Base-by-base conservation (phyloP, 2,113 vertebrate genomes). In the Chaenogobius annularis region DNA sequence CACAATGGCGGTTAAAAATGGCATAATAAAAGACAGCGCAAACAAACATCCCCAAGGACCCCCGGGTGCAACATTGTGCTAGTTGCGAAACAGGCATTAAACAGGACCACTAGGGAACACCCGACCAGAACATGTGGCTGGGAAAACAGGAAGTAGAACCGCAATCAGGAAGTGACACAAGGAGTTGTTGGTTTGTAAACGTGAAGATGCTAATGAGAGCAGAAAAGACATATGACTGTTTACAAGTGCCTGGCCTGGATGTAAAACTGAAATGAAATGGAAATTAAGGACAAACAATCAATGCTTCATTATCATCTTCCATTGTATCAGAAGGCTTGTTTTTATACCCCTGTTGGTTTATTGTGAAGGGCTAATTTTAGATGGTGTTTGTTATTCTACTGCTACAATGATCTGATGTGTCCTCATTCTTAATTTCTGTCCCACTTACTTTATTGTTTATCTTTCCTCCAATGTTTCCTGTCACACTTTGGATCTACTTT, bases 341-440 rank as follows among this genome's bases (percentile, higher is more conserved):
- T 91, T 91, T 82, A 87, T 91, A 89, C 86, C 88, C 80, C 81
- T 82, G 85, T 88, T 86, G 88, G 87, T 91, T 92, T 91, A 90
- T 90, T 90, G 91, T 90, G 79, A 84, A 85, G 90, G 86, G 87
- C 92, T 93, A 92, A 93, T 92, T 93, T 90, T 85, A 87, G 90
- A 83, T 78, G 20, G 83, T 90, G 88, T 93, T 92, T 90, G 88
- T 93, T 91, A 93, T 94, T 89, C 92, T 87, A 85, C 84, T 56
- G 81, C 86, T 91, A 91, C 91, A 80, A 85, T 92, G 75, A 90
- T 88, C 88, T 91, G 90, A 92, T 88, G 90, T 85, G 92, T 94
- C 92, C 90, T 91, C 90, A 93, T 94, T 95, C 91, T 88, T 87
- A 85, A 89, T 90, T 91, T 88, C 85, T 86, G 89, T 85, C 86